Base-by-base conservation (phyloP, 2,113 vertebrate species). In the Oreochromis aureus region DNA sequence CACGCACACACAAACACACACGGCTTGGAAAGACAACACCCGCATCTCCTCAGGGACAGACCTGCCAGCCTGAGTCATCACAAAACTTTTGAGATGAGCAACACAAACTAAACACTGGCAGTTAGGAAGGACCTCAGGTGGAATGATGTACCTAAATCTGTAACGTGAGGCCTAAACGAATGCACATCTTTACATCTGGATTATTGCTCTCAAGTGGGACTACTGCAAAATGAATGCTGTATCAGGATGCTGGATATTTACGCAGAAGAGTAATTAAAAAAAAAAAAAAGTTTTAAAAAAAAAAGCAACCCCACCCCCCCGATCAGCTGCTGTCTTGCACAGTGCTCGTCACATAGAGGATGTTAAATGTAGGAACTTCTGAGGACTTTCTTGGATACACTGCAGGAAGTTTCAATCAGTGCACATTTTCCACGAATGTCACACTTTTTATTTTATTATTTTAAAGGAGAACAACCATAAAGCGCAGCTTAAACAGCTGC, bases 1-100 rank as follows among this genome's bases (percentile, higher is more conserved):
- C 53, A 54, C 15, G 32, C 39, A 66, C 83, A 9, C 53, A 54
- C 15, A 24, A 34, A 48, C 51, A 24, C 53, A 69, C 56, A 39
- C 76, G 46, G 71, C 87, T 79, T 16, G 7, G 66, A 91, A 76
- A 51, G 78, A 59, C 48, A 5, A 85, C 71, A 7, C 69, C 87
- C 88, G n/a, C 86, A 85, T 48, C 53, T 91, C 91, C 93, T 93
- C 93, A 87, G 92, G 92, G 94, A 91, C 18, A 55, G 83, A 91
- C 81, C 15, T 24, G 80, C 54, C 91, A 85, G 58, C 81, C 88
- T 83, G 89, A 92, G 89, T 92, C 91, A 80, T 83, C 32, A 18
- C 22, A 34, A 39, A 82, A 24, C 56, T 81, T 69, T 58, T 44
- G 41, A 24, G 24, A 51, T 36, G 30, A 81, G 48, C 78, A 48